Conservation (phyloP, 2,113 vertebrate genomes). For the Cacatua alba region DNA sequence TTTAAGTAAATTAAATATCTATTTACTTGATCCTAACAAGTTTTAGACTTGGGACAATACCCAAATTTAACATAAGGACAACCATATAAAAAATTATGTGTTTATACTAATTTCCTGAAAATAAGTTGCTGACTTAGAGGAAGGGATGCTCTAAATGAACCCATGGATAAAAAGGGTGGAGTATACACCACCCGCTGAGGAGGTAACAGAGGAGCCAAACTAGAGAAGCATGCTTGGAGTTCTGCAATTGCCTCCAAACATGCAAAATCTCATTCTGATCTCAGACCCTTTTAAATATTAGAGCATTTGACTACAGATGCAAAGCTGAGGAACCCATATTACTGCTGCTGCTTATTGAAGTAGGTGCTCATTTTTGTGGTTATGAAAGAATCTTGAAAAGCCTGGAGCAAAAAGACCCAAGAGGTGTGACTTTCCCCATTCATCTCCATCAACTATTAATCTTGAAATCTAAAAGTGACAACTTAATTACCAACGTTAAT, state of each 20-base stretch:
- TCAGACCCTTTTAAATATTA: not conserved
- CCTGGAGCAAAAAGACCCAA: not conserved
- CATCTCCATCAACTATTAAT: not conserved
- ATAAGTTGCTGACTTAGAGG: not conserved
- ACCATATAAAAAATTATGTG: accelerated
- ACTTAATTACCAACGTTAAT: not conserved
- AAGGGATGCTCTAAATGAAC: not conserved
- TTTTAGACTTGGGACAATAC: not conserved
- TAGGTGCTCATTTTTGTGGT: not conserved
- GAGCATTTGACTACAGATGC: not conserved
- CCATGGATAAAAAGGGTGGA: not conserved
- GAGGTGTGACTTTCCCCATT: not conserved
- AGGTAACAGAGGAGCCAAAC: not conserved
- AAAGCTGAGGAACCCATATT: not conserved
- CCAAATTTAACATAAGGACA: not conserved
- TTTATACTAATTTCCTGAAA: not conserved
- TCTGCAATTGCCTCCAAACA: not conserved
- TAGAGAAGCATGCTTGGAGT: not conserved
- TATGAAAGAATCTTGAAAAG: not conserved
- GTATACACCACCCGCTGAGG: not conserved
- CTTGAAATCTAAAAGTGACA: not conserved
- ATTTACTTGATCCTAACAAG: not conserved
- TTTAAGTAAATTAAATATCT: not conserved
- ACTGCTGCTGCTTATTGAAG: not conserved
- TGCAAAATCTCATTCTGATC: not conserved